A percentile compares a stretch with the other conserved stretches of the same genome.
Conservation (phyloP, 2,797 vertebrate species). For the Arrhamphus sclerolepis region DNA sequence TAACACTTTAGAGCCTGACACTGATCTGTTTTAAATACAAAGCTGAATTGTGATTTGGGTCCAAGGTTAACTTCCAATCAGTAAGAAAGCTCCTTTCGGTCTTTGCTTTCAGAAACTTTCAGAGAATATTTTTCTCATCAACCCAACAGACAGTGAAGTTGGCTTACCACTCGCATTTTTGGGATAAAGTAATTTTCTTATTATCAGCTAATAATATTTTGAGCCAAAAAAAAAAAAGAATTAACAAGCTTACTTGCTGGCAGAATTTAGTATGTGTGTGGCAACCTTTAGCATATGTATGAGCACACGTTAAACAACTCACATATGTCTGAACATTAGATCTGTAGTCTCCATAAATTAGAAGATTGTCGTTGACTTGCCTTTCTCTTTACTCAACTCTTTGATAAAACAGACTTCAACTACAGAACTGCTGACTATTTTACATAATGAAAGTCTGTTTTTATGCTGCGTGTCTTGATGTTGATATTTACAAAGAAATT, state of each 20-base stretch:
- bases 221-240: slow-evolving; percentile 61
- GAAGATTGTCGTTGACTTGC: slow-evolving; percentile 60
- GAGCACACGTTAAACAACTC: slow-evolving; percentile 78
- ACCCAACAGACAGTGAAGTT: slow-evolving; percentile 62
- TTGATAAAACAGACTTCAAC: slow-evolving; percentile 53
- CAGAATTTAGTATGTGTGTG: slow-evolving; percentile 63
- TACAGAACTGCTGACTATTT: slow-evolving; percentile 59
- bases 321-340: slow-evolving; percentile 78
- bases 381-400: slow-evolving; percentile 59
- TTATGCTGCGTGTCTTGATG: slow-evolving; percentile 29
- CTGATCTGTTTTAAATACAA: not conserved
- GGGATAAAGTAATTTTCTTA: slow-evolving; percentile 72
- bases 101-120: slow-evolving; percentile 4
- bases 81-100: too few relatives aligned
- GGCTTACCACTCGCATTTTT: slow-evolving; percentile 73
- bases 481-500: slow-evolving; percentile 55
- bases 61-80: too few relatives aligned
- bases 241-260: slow-evolving; percentile 21
- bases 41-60: not conserved
- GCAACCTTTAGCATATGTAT: slow-evolving; percentile 58
- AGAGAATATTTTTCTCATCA: slow-evolving; percentile 55
- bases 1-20: not conserved
- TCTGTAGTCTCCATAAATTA: slow-evolving; percentile 64
- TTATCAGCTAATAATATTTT: slow-evolving; percentile 83
- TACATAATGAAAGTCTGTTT: slow-evolving; percentile 47